Evolutionary conservation across 2,113 vertebrate genomes (phyloP), one percentile per base, ranked within the genome.

Genomic region (Istiophorus platypterus): DNA sequence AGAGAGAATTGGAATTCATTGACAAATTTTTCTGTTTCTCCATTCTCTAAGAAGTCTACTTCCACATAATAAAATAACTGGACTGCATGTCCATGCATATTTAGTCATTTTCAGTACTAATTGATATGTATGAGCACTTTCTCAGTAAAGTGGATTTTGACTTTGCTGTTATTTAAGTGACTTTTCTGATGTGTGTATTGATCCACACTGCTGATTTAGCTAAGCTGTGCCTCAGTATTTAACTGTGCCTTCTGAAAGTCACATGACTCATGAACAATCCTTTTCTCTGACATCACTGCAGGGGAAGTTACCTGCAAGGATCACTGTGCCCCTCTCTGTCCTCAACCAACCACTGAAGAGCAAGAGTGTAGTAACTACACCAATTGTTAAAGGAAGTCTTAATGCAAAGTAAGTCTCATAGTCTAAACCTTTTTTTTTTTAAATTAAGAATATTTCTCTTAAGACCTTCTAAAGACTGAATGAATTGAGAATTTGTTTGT

Each of bases 311-410:
- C 98, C 98, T 57, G 93, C 98, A 0, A 95, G 97, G 47, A 99
- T 99, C 86, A 99, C 98, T 0, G 97, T 99, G 76, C 98, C 98
- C 0, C 94, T 99, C 1, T 99, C 98, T 20, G 97, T 99, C 59
- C 97, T 99, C 75, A 98, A 97, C 94, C 98, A 99, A 85, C 98
- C 97, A 0, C 94, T 99, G 95, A 99, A 99, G 91, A 98, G 95
- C 90, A 99, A 99, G 92, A 96, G 96, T 0, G 94, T 99, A 66
- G 94, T 99, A 91, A 96, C 97, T n/a, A 94, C 97, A 7, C 98
- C 98, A 14, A 96, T 99, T 78, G 96, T 99, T 77, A 99, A 99
- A 91, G 97, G 97, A 89, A 99, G 96, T 86, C 94, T 99, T 0
- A 97, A 97, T 1, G 95, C 98, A 85, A 99, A 98, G 98, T 99